These are phyloP conservation scores for Silvanus unidentatus DNA, from an alignment of 2,888 invertebrate genomes.

Conservation along the genomic window DNA sequence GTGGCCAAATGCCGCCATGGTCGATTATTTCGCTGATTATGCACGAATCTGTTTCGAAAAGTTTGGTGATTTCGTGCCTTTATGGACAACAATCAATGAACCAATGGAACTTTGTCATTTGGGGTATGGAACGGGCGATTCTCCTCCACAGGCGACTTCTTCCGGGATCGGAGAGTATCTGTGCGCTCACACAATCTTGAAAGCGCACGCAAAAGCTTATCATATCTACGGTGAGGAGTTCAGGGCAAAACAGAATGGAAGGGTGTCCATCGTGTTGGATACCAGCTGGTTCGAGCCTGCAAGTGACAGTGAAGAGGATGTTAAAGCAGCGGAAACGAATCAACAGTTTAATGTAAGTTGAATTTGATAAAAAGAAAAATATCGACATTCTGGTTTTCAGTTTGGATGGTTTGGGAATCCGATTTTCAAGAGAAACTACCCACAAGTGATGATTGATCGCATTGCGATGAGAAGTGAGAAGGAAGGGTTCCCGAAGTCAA, in stretches of 20 bases:
- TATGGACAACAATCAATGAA: conserved; percentile 53
- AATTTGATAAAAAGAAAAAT: no score
- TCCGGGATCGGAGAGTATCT: conserved; percentile 54
- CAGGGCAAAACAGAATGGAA: conserved; percentile 30
- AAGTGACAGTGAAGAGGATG: conserved; percentile 51
- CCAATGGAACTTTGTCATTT: conserved; percentile 35
- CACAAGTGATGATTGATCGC: conserved; percentile 55
- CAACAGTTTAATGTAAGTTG: conserved; percentile 50
- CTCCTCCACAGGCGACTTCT: conserved; percentile 37
- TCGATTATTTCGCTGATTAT: conserved; percentile 52
- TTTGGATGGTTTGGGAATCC: conserved; percentile 47
- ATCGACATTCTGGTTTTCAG: conserved; percentile 14
- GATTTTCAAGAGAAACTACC: conserved; percentile 63
- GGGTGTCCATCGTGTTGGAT: conserved; percentile 49
- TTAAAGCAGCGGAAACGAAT: conserved; percentile 53
- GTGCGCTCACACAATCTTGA: conserved; percentile 57
- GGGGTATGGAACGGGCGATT: conserved; percentile 25
- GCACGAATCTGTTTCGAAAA: conserved; percentile 44
- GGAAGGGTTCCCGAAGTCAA: conserved; percentile 48
- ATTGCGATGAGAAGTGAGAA: conserved; percentile 52
- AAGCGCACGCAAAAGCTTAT: conserved; percentile 61
- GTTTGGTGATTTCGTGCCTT: conserved; percentile 37
- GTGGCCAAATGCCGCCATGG: conserved; percentile 51
- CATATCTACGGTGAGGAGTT: conserved; percentile 56
- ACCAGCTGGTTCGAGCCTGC: conserved; percentile 59